Percentiles rank a stretch among this genome's conserved stretches.
These are phyloP conservation scores for Chlamydotis undulata DNA, from an alignment of 2,113 vertebrate species.

Conservation along the genomic window DNA sequence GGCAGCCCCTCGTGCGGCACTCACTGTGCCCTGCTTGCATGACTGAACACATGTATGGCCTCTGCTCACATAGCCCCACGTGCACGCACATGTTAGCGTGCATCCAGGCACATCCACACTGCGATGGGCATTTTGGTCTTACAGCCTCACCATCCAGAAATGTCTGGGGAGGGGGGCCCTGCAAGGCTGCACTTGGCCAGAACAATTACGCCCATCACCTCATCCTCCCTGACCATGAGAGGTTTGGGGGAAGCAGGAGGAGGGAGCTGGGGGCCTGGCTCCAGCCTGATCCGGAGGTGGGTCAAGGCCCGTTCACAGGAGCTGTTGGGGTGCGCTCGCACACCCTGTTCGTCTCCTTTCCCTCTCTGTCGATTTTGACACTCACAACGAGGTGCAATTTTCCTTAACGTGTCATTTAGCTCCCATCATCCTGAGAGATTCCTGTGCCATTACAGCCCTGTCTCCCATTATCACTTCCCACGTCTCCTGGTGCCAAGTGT, in stretches of 20 bases:
- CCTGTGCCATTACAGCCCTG: background rate
- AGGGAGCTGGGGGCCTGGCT: background rate
- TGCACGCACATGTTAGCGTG: fast-evolving
- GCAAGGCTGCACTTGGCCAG: background rate
- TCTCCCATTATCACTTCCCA: background rate
- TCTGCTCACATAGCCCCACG: background rate
- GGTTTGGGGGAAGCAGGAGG: background rate
- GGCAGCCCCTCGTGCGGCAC: background rate
- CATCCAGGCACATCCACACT: fast-evolving
- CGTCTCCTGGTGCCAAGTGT: background rate
- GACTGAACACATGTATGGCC: fast-evolving
- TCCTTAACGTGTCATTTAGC: background rate
- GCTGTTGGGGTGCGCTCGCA: background rate
- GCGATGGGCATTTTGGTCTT: background rate
- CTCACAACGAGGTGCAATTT: background rate
- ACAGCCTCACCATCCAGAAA: background rate
- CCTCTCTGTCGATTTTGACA: background rate
- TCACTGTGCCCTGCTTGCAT: background rate
- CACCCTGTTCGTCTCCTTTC: background rate
- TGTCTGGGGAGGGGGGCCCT: background rate
- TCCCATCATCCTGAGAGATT: background rate
- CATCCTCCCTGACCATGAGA: background rate
- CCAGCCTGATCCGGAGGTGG: background rate
- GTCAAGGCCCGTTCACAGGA: background rate
- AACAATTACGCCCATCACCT: fast-evolving